Conservation (phyloP, 2,888 invertebrate genomes). For the Eulithis prunata region DNA sequence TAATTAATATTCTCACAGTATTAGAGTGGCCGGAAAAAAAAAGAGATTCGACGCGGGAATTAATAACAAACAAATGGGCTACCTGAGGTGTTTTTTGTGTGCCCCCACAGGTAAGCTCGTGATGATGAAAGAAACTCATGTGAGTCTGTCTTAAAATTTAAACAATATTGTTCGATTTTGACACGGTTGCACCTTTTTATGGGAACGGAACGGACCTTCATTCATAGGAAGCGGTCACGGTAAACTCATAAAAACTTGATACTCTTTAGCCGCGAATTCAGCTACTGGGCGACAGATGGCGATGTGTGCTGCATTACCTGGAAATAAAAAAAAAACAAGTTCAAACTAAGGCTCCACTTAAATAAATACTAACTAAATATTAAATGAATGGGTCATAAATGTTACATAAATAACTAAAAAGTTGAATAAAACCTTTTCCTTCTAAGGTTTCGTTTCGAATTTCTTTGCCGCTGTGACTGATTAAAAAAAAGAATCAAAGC, state of each 20-base stretch:
- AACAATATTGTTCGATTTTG: constrained; percentile 80
- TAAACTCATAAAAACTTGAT: constrained; percentile 60
- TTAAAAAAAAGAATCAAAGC: constrained; percentile 70
- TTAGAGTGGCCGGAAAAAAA: constrained; percentile 80
- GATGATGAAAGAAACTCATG: constrained; percentile 80
- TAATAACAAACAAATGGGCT: constrained; percentile 85
- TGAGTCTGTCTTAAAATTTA: constrained; percentile 79
- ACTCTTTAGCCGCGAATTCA: constrained; percentile 39
- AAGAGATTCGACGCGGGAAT: constrained; percentile 81
- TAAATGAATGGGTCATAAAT: constrained; percentile 44
- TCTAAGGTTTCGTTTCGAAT: constrained; percentile 63
- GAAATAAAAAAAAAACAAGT: constrained; percentile 43
- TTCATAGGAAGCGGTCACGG: constrained; percentile 69
- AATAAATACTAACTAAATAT: constrained; percentile 38
- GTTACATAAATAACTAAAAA: constrained; percentile 47
- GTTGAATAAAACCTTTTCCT: constrained; percentile 37
- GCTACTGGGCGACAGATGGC: constrained; percentile 76
- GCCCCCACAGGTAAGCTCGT: constrained; percentile 77
- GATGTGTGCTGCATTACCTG: constrained; percentile 54
- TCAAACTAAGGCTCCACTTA: constrained; percentile 30
- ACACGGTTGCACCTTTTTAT: constrained; percentile 81
- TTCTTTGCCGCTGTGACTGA: constrained; percentile 65
- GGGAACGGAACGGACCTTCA: constrained; percentile 61
- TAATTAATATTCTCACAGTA: constrained; percentile 84
- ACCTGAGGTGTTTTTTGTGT: constrained; percentile 83